A percentile compares a stretch with the other conserved stretches of the same genome.
Conservation (phyloP, 2,888 invertebrate species). For the Rhingia rostrata region DNA sequence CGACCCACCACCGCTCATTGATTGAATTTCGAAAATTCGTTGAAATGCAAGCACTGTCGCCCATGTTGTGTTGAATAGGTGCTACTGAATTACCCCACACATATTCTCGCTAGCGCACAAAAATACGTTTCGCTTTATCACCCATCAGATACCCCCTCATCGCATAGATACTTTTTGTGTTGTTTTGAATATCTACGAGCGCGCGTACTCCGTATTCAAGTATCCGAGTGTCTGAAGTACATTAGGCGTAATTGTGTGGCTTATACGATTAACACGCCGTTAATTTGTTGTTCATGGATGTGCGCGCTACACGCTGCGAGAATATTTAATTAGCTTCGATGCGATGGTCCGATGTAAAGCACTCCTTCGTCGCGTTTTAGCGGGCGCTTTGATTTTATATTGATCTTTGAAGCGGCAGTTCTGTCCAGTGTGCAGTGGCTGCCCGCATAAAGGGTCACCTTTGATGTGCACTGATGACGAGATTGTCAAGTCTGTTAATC, state of each 20-base stretch:
- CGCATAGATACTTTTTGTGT: neutral
- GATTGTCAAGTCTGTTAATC: slow-evolving; percentile 52
- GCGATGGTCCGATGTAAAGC: slow-evolving; percentile 24
- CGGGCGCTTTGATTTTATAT: slow-evolving; percentile 62
- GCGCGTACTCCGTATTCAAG: slow-evolving; percentile 40
- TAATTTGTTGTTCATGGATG: slow-evolving; percentile 73
- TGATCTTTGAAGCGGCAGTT: slow-evolving; percentile 49
- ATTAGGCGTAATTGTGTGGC: slow-evolving; percentile 71
- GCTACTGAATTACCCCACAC: slow-evolving; percentile 60
- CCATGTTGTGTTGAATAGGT: slow-evolving; percentile 29
- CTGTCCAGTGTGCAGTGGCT: neutral
- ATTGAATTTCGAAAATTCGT: slow-evolving; percentile 42
- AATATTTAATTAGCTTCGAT: slow-evolving; percentile 65
- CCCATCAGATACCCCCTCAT: neutral
- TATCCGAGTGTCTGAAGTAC: slow-evolving; percentile 51
- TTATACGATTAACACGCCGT: slow-evolving; percentile 72
- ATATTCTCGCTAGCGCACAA: slow-evolving; percentile 8
- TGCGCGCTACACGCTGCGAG: slow-evolving; percentile 64
- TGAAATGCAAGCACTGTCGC: slow-evolving; percentile 62
- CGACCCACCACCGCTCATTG: neutral
- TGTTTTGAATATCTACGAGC: slow-evolving; percentile 16
- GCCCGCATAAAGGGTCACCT: slow-evolving; percentile 39
- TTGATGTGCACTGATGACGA: slow-evolving; percentile 63
- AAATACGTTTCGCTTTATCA: neutral
- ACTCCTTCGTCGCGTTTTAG: slow-evolving; percentile 14